These are phyloP conservation scores for Arge pagana DNA, from an alignment of 2,888 invertebrate species.

Conservation along the genomic window DNA sequence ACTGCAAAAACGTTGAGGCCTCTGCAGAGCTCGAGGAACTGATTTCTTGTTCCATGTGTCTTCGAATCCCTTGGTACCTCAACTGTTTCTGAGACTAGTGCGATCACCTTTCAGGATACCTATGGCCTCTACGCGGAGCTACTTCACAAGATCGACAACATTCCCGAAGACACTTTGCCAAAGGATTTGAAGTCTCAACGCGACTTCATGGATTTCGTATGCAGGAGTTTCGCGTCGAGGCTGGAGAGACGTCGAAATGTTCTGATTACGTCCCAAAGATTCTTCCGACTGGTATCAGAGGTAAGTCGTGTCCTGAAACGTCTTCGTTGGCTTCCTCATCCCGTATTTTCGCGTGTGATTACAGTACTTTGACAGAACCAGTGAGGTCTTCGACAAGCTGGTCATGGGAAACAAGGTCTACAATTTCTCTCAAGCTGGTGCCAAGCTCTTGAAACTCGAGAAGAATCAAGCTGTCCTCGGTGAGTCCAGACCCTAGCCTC, in stretches of 20 bases:
- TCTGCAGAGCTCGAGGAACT: not conserved
- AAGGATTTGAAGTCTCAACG: conserved; percentile 71
- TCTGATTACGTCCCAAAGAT: conserved; percentile 74
- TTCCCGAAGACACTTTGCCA: conserved; percentile 59
- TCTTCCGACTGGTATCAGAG: conserved; percentile 76
- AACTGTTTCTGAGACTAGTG: not conserved
- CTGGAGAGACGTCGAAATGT: conserved; percentile 75
- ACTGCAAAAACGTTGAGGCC: no score
- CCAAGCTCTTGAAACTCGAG: conserved; percentile 64
- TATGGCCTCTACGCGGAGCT: conserved; percentile 80
- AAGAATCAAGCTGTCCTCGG: conserved; percentile 67
- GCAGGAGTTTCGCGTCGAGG: conserved; percentile 75
- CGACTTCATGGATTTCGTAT: conserved; percentile 83
- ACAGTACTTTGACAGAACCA: conserved; percentile 69
- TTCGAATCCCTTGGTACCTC: not conserved
- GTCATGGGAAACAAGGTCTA: conserved; percentile 67
- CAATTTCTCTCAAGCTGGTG: conserved; percentile 64
- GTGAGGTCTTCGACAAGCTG: conserved; percentile 70
- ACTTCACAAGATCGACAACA: conserved; percentile 70
- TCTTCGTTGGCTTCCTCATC: no score
- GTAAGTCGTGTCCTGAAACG: conserved; percentile 50
- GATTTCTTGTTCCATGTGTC: not conserved
- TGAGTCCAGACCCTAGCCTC: conserved; percentile 51
- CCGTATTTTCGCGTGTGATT: conserved; percentile 19
- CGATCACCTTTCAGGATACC: conserved; percentile 63